Evolutionary conservation across 1,140 invertebrate genomes (phyloP), one percentile per base, ranked within the genome.

Genomic region (Diachasmimorpha longicaudata): DNA sequence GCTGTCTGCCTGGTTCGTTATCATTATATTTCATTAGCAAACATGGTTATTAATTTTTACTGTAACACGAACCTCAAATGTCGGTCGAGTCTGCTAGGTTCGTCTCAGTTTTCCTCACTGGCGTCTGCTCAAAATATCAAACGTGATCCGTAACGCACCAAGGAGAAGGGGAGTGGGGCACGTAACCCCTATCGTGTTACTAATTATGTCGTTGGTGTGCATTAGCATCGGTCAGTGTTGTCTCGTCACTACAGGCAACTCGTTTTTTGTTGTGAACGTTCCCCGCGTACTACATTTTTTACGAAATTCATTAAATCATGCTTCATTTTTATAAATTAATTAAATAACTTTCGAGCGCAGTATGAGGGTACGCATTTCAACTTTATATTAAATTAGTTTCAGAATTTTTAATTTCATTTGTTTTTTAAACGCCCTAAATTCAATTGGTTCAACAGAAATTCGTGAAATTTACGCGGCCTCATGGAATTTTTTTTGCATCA

Each of bases 121-220:
- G 31, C 25, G 25, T 36, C 31, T 66, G 58, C 36, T 63, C 39
- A 52, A 73, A 73, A 73, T 73, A 42, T 52, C 36, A 25, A 63
- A 58, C 72, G 25, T 52, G 66, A 68, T 68, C 63, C 63, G 6
- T 46, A 36, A 25, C 67, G 25, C 25, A 68, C 16, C 19, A 46
- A 39, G 68, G 44, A 1, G 70, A n/a, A 8, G 21, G 37, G 36
- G 23, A 36, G 66, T 11, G 21, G 31, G n/a, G 31, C 31, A 68
- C 11, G 23, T 48, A 25, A 55, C 21, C 31, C 67, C 25, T 48
- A 74, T 74, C 48, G 48, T 44, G 72, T 74, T 74, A 74, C 72
- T 74, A 74, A 74, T 68, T 67, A 74, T 67, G 63, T 44, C 66
- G 72, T 74, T 68, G 63, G 21, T 31, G 72, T 66, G 36, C 55